Base-by-base conservation (phyloP, 2,888 invertebrate species). In the Latheticus oryzae region DNA sequence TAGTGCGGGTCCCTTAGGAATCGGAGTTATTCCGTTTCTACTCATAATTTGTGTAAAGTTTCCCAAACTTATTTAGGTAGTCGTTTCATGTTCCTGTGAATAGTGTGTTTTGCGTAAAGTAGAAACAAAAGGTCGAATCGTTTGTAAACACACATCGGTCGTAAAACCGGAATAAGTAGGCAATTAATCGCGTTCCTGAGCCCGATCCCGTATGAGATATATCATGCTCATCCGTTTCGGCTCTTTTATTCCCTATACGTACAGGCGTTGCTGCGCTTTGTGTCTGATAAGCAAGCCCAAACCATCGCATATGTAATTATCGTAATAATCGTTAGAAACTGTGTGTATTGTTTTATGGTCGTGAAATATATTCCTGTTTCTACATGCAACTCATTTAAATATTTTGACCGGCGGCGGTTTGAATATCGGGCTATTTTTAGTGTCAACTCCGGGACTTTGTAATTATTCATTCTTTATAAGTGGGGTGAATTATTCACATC, bases 341-440 rank as follows among this genome's bases (percentile, higher is more conserved):
- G 23, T 53, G 45, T 60, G 17, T 42, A 30, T 45, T 30, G 42
- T 43, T 45, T 30, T 54, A 52, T 37, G 33, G 43, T 51, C 45
- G 48, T 53, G 55, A 58, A 62, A 60, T 50, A 60, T 52, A 59
- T 60, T 26, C 51, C 19, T 16, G 24, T 17, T 53, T 55, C 50
- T 42, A 51, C 61, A 61, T 61, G 53, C 56, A 55, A 52, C 55
- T 61, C 60, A 63, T 63, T 63, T 62, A 53, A 65, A 65, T 65
- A 65, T 63, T 65, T 65, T 61, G 52, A 58, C 57, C 60, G 57
- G 33, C 32, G 53, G 51, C 35, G 33, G 42, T 59, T 43, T 54
- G 59, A 52, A 53, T 61, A 60, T 63, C 33, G 51, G 57, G 51
- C 61, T 58, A 60, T 60, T 64, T 63, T 61, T 54, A 48, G 54